Evolutionary conservation across 1,140 invertebrate species (phyloP).

Genomic region (Zaprionus tsacasi): DNA sequence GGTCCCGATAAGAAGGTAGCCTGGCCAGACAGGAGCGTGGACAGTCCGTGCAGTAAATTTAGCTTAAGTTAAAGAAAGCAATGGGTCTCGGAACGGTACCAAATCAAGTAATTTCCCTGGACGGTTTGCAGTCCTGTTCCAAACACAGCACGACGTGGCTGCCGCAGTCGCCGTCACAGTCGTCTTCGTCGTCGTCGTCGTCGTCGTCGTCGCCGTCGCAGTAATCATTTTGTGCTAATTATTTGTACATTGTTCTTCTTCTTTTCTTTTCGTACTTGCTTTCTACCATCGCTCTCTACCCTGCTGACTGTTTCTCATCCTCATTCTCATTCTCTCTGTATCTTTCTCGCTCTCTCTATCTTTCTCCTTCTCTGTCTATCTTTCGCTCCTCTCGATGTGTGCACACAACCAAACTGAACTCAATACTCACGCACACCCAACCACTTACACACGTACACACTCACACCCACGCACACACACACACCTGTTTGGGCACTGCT

Average conservation of each 20-base stretch:
- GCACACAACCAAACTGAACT: slow-evolving; percentile 21
- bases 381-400: slow-evolving; percentile 13
- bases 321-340: slow-evolving; percentile 10
- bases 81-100: not conserved
- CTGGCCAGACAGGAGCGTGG: too few species aligned
- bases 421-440: slow-evolving; percentile 13
- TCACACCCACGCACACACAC: slow-evolving; percentile 22
- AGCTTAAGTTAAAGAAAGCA: not conserved
- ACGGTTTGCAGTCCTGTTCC: slow-evolving; percentile 1
- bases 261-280: slow-evolving; percentile 34
- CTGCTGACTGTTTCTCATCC: slow-evolving; percentile 2
- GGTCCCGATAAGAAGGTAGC: too few species aligned
- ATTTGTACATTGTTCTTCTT: slow-evolving; percentile 62
- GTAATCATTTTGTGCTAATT: slow-evolving; percentile 60
- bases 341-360: slow-evolving; percentile 8
- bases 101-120: not conserved
- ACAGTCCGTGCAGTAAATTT: too few species aligned
- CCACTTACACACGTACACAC: not conserved
- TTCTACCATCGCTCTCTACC: slow-evolving; percentile 19
- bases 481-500: slow-evolving; percentile 8
- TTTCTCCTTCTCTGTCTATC: slow-evolving; percentile 7
- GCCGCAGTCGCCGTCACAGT: slow-evolving; percentile 9
- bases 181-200: not conserved
- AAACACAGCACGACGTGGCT: slow-evolving; percentile 19
- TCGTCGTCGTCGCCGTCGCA: slow-evolving; percentile 26